These are phyloP conservation scores for Drosophila insularis DNA, from an alignment of 1,140 invertebrate species.

Conservation along the genomic window DNA sequence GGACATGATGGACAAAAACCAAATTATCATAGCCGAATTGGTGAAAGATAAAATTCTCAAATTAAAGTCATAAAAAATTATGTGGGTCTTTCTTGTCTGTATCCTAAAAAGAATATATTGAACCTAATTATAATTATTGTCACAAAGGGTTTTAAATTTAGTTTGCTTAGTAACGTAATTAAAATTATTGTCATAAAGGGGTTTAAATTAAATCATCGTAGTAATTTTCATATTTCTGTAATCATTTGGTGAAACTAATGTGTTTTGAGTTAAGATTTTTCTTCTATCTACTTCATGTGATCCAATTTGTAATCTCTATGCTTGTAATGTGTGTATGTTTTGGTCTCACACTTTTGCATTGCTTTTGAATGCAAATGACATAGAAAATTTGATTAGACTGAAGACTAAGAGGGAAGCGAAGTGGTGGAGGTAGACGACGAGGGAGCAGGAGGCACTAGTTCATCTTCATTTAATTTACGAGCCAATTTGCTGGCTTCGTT, in stretches of 20 bases:
- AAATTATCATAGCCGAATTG: too few relatives aligned
- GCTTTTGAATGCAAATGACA: conserved; percentile 56
- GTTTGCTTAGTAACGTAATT: too few relatives aligned
- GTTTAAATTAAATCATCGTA: too few relatives aligned
- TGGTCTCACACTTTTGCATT: conserved; percentile 21
- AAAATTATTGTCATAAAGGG: too few relatives aligned
- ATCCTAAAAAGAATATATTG: too few relatives aligned
- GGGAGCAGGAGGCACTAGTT: not conserved
- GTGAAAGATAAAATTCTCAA: too few relatives aligned
- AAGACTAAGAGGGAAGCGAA: not conserved
- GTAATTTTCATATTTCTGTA: too few relatives aligned
- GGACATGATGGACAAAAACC: too few relatives aligned
- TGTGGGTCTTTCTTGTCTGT: too few relatives aligned
- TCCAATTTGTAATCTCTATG: not conserved
- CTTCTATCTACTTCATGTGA: not conserved
- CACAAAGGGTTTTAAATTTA: too few relatives aligned
- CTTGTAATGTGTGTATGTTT: not conserved
- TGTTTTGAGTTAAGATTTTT: not conserved
- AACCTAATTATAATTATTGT: too few relatives aligned
- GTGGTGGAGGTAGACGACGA: conserved; percentile 9
- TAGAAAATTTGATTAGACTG: conserved; percentile 63
- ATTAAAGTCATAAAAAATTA: too few relatives aligned
- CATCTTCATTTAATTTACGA: conserved; percentile 65
- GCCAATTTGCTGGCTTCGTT: conserved; percentile 57
- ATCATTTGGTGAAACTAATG: conserved; percentile 57